These are phyloP conservation scores for Epistrophella euchroma DNA, from an alignment of 2,888 invertebrate genomes.

Conservation along the genomic window DNA sequence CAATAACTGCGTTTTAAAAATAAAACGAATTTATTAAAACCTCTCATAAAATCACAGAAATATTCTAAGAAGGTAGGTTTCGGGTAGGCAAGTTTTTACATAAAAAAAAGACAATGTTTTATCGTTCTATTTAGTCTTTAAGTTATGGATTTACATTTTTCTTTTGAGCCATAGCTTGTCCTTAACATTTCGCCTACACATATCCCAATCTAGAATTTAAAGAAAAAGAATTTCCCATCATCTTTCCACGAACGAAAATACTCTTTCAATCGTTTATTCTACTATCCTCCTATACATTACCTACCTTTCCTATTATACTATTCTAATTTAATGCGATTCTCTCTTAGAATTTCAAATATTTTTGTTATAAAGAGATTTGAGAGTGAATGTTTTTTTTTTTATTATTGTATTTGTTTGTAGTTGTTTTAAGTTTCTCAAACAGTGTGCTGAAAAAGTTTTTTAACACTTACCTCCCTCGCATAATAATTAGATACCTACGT, in stretches of 20 bases:
- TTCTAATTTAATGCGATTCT: constrained; percentile 20
- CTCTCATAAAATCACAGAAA: no score
- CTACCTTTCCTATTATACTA: constrained; percentile 6
- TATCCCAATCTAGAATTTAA: not conserved
- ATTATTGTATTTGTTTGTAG: not conserved
- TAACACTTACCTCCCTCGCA: constrained; percentile 14
- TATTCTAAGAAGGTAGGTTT: no score
- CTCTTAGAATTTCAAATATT: constrained; percentile 35
- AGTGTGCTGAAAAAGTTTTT: constrained; percentile 39
- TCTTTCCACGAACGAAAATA: not conserved
- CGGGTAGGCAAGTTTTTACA: no score
- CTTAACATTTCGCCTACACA: not conserved
- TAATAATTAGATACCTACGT: constrained; percentile 8
- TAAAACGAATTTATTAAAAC: no score
- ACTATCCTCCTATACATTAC: no score
- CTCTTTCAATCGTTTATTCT: constrained; percentile 15
- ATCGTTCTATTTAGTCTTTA: no score
- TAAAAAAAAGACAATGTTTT: no score
- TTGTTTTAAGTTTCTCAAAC: constrained; percentile 23
- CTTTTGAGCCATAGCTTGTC: not conserved
- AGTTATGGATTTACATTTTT: not conserved
- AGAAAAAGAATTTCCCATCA: constrained; percentile 17
- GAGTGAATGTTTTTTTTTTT: not conserved
- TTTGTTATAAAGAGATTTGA: constrained; percentile 3
- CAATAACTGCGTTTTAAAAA: no score